phyloP scores from a whole-genome alignment of 2,888 invertebrate genomes.

The Thyatira batis region DNA sequence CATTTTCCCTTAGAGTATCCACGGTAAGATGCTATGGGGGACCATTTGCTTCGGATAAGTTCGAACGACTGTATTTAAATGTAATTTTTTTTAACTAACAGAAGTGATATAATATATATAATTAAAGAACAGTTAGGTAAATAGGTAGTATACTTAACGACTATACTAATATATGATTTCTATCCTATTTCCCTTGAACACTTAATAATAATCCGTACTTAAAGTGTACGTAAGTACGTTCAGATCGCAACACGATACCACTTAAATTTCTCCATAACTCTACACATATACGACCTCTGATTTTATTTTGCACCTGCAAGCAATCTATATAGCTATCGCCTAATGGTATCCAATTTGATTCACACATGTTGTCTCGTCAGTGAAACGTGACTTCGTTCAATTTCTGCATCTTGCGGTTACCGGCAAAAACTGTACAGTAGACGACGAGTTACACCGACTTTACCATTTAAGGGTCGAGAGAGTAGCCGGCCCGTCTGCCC shows the following conservation, averaged over 20 bases:
- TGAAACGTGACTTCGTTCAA: neutral
- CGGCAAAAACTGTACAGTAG: neutral
- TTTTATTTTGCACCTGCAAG: neutral
- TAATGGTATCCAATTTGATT: neutral
- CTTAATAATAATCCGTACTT: no score
- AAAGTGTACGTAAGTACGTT: no score
- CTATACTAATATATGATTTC: no score
- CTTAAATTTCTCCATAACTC: no score
- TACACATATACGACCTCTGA: neutral
- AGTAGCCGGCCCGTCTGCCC: neutral
- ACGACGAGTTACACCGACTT: neutral
- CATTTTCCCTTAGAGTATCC: conserved; percentile 17
- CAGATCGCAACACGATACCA: no score
- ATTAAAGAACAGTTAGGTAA: no score
- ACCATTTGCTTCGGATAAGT: neutral
- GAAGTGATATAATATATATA: no score
- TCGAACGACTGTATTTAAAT: neutral
- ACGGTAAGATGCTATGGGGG: neutral
- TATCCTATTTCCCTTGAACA: no score
- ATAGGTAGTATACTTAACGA: no score
- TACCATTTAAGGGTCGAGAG: conserved; percentile 2
- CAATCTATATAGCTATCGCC: neutral
- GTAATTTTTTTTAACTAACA: neutral
- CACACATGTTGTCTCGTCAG: neutral
- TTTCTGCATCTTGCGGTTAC: neutral